Conservation (phyloP, 2,113 vertebrate species). For the Scomber colias region DNA sequence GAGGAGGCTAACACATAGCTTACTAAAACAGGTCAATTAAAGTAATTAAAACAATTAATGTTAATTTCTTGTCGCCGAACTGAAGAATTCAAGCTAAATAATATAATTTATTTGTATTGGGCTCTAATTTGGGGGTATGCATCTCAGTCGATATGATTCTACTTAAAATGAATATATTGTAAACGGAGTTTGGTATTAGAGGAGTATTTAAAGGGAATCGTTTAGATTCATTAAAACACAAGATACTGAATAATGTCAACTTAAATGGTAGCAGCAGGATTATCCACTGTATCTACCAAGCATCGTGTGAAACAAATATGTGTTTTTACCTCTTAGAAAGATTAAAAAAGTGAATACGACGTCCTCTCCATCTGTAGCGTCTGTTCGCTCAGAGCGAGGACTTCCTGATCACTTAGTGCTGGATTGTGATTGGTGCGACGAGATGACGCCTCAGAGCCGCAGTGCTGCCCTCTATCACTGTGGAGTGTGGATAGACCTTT, state of each 20-base stretch:
- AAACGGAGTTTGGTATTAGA: background rate
- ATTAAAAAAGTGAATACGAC: background rate
- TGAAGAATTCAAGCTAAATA: background rate
- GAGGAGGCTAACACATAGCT: background rate
- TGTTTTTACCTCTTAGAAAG: conserved; percentile 21
- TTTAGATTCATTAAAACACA: background rate
- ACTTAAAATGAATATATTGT: background rate
- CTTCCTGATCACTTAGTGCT: conserved; percentile 30
- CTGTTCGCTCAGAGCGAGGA: background rate
- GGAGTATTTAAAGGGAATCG: no score
- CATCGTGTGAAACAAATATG: background rate
- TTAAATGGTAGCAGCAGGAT: no score
- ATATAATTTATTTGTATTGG: background rate
- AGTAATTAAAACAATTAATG: no score
- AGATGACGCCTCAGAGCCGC: background rate
- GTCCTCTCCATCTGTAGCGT: background rate
- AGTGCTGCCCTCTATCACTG: background rate
- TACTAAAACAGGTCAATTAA: background rate
- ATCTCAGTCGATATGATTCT: no score
- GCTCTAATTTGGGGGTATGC: no score
- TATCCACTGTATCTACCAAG: background rate
- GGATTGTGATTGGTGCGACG: conserved; percentile 40
- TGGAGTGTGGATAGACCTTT: no score
- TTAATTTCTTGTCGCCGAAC: background rate
- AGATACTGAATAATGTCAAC: background rate